phyloP scores from a whole-genome alignment of 2,888 invertebrate species.

The Adineta ricciae region DNA sequence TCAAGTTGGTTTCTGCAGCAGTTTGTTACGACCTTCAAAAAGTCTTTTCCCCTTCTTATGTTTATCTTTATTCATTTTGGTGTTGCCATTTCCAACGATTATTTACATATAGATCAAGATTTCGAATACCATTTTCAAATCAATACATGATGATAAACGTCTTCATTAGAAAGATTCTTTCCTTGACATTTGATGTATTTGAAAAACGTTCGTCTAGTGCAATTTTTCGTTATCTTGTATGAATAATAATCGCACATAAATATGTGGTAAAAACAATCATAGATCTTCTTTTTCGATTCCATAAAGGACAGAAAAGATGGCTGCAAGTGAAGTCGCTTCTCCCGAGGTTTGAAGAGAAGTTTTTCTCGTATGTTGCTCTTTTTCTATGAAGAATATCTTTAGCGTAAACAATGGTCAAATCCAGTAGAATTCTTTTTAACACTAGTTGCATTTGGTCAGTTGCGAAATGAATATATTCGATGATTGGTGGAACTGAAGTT shows the following conservation, averaged over 20 bases:
- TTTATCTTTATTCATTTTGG: not conserved
- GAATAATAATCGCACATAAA: not conserved
- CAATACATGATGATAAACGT: not conserved
- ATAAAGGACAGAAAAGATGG: not conserved
- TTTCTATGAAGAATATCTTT: no score
- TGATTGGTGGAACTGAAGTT: not conserved
- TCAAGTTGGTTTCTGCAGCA: not conserved
- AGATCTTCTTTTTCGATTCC: not conserved
- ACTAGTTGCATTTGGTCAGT: not conserved
- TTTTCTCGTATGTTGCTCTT: no score
- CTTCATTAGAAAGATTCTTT: not conserved
- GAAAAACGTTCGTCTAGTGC: not conserved
- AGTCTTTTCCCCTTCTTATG: no score
- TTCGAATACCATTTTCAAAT: not conserved
- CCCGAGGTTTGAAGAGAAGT: not conserved
- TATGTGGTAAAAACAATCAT: not conserved
- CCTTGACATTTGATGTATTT: not conserved
- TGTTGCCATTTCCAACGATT: not conserved
- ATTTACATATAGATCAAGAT: not conserved
- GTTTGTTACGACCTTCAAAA: not conserved
- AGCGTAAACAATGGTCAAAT: conserved; percentile 17
- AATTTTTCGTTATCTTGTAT: not conserved
- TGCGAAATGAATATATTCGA: not conserved
- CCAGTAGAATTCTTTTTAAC: conserved; percentile 15
- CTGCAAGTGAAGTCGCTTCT: not conserved